phyloP scores from a whole-genome alignment of 2,797 vertebrate genomes.

The Pempheris klunzingeri region DNA sequence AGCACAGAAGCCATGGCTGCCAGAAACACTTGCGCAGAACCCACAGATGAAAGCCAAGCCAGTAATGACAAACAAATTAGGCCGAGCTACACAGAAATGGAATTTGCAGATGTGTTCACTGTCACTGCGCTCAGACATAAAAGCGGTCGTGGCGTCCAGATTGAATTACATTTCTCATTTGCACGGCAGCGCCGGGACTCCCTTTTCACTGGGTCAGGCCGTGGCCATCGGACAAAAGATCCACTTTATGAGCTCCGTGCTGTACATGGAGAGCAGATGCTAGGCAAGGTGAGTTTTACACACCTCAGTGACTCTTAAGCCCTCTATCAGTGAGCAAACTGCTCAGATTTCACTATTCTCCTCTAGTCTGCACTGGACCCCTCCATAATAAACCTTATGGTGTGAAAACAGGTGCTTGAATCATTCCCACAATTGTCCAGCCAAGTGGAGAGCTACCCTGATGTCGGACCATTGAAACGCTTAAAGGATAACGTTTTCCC shows the following conservation, averaged over 20 bases:
- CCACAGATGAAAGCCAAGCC: conserved; percentile 63
- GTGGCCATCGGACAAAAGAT: conserved; percentile 56
- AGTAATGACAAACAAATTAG: conserved; percentile 74
- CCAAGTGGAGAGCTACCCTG: conserved; percentile 15
- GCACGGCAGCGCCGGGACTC: conserved; percentile 33
- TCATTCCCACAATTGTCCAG: conserved; percentile 17
- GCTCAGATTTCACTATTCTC: conserved; percentile 58
- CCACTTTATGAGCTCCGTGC: conserved; percentile 60
- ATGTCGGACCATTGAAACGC: neutral
- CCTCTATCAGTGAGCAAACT: conserved; percentile 55
- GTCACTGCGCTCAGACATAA: conserved; percentile 68
- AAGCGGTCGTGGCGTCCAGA: conserved; percentile 61
- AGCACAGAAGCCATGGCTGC: conserved; percentile 42
- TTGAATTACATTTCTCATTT: conserved; percentile 74
- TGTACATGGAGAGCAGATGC: conserved; percentile 70
- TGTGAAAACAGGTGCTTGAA: conserved; percentile 64
- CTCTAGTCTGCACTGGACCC: conserved; percentile 5
- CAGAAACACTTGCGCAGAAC: conserved; percentile 55
- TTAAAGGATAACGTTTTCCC: neutral
- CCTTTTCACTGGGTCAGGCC: conserved; percentile 45
- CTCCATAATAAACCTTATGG: conserved; percentile 30
- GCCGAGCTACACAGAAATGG: conserved; percentile 52
- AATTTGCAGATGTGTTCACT: conserved; percentile 74
- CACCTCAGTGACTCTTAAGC: conserved; percentile 67
- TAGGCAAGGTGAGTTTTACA: conserved; percentile 66